Evolutionary conservation across 2,797 vertebrate genomes (phyloP).

Genomic region (Pseudomugil gertrudae): DNA sequence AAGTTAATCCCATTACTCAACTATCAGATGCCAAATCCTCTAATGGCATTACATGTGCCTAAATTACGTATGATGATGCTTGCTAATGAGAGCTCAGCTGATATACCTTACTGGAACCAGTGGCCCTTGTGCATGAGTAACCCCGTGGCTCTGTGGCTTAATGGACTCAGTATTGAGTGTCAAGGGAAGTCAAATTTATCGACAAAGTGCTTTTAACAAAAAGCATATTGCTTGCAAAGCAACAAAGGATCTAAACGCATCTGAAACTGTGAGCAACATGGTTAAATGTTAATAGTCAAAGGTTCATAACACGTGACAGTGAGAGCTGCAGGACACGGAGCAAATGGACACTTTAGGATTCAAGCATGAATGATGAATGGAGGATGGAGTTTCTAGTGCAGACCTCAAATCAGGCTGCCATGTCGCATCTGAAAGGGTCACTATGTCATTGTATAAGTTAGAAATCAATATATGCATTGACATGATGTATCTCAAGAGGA

Average conservation of each 20-base stretch:
- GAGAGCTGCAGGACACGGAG: constrained; percentile 17
- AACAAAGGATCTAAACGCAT: constrained; percentile 66
- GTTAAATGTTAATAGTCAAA: constrained; percentile 26
- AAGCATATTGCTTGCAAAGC: constrained; percentile 69
- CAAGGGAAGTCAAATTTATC: constrained; percentile 76
- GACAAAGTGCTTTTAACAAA: constrained; percentile 79
- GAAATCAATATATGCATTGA: not conserved
- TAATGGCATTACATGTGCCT: constrained; percentile 84
- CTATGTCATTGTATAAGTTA: not conserved
- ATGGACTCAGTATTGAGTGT: constrained; percentile 80
- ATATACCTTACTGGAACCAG: constrained; percentile 78
- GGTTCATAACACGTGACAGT: constrained; percentile 7
- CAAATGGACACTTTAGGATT: constrained; percentile 40
- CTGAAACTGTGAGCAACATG: constrained; percentile 25
- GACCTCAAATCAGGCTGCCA: constrained; percentile 26
- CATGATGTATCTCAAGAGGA: not conserved
- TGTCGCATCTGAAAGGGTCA: not conserved
- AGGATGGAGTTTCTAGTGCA: constrained; percentile 48
- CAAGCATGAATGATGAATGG: constrained; percentile 52
- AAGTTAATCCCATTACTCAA: constrained; percentile 87
- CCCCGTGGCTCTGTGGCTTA: constrained; percentile 69
- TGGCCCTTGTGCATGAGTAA: constrained; percentile 58
- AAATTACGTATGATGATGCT: constrained; percentile 79
- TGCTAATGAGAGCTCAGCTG: constrained; percentile 76
- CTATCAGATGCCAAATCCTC: constrained; percentile 89